Percentiles rank a stretch among this genome's conserved stretches.
Conservation (phyloP, 37 sponge, comb jelly and placozoan genomes). For the Crambe crambe region DNA sequence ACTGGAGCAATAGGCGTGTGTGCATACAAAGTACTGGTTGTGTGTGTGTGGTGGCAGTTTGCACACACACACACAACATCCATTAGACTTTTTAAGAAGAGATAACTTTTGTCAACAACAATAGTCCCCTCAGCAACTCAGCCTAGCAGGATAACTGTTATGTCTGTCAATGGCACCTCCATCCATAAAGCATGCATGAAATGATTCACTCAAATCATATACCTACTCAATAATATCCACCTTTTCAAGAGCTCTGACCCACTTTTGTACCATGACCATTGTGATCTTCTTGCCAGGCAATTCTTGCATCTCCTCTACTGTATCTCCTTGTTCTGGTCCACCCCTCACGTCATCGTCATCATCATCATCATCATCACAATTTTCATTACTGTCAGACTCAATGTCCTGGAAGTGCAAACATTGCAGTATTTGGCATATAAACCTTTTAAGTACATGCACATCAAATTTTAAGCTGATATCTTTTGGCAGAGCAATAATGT, state of each 20-base stretch:
- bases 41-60: background rate
- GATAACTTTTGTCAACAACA: background rate
- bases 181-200: background rate
- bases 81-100: background rate
- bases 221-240: slow-evolving; percentile 7
- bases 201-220: too few relatives aligned
- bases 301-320: slow-evolving; percentile 6
- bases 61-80: slow-evolving; percentile 2
- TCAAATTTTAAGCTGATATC: background rate
- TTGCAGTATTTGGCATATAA: background rate
- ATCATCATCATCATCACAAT: background rate
- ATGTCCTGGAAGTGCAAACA: background rate
- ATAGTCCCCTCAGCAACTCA: background rate
- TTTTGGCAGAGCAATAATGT: too few relatives aligned
- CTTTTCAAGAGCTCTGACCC: slow-evolving; percentile 43
- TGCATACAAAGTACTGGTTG: background rate
- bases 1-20: background rate
- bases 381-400: background rate
- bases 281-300: slow-evolving; percentile 38
- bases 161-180: background rate
- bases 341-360: slow-evolving; percentile 4
- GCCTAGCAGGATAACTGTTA: background rate
- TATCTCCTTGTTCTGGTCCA: slow-evolving; percentile 5
- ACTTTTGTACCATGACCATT: slow-evolving; percentile 52
- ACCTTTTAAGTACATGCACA: background rate